These are phyloP conservation scores for Furcifer pardalis DNA, from an alignment of 2,797 vertebrate species.

Conservation along the genomic window DNA sequence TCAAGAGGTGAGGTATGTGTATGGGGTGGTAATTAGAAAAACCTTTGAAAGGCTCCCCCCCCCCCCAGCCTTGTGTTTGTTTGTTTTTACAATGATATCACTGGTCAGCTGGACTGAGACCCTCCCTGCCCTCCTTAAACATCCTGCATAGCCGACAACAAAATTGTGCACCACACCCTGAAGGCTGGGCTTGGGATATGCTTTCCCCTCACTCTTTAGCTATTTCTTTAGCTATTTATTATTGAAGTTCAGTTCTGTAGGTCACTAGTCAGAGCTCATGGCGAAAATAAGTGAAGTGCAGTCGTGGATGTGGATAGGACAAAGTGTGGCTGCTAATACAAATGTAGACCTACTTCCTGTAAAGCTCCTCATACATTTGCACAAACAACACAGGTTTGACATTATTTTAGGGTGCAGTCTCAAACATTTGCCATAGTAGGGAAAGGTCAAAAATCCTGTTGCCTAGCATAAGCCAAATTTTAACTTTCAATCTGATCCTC, in stretches of 20 bases:
- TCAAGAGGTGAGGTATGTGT: too few species aligned
- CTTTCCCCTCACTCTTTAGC: not conserved
- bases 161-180: not conserved
- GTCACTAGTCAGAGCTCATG: accelerated
- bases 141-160: slow-evolving; percentile 60
- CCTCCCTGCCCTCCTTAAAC: slow-evolving; percentile 55
- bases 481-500: too few species aligned
- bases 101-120: slow-evolving; percentile 41
- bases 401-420: not conserved
- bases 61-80: slow-evolving; percentile 56
- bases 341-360: not conserved
- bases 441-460: too few species aligned
- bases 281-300: not conserved
- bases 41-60: slow-evolving; percentile 36
- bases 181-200: not conserved
- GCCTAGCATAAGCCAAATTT: too few species aligned
- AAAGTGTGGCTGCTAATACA: too few species aligned
- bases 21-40: not conserved
- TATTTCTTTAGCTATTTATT: not conserved
- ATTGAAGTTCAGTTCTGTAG: not conserved
- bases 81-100: slow-evolving; percentile 75
- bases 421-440: not conserved
- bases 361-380: not conserved
- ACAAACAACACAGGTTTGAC: not conserved
- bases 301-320: not conserved